Evolutionary conservation across 1,140 invertebrate genomes (phyloP), one percentile per base, ranked within the genome.

Genomic region (Lepidurus arcticus): DNA sequence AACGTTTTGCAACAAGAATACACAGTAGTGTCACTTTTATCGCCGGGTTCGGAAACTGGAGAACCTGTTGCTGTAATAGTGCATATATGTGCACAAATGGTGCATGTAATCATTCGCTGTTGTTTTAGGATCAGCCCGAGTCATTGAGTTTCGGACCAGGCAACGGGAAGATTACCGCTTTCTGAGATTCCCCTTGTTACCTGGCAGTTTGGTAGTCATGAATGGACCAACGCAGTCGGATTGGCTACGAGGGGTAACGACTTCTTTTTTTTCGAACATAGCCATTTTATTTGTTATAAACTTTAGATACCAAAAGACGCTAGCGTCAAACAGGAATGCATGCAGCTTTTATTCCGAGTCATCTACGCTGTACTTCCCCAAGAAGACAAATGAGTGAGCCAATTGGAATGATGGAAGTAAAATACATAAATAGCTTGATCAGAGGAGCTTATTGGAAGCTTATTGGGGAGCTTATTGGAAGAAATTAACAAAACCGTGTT

Each of bases 291-390:
- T 65, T n/a, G 7, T 9, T 65, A 65, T 5, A 34, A 7, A 13
- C 3, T 21, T n/a, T 21, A 65, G 53, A 65, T 65, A 65, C 53
- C 53, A 65, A 65, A 65, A 65, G 53, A 65, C n/a, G 53, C 53
- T 21, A 21, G 16, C 6, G 53, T 65, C 8, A 65, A 65, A 21
- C 53, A 65, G 21, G 53, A 65, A 65, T 65, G 16, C 53, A 65
- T 65, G 53, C 53, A 65, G 21, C 53, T 65, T 21, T 65, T 21
- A 65, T 65, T 65, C 53, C 53, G 53, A 13, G 53, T 65, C 21
- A 65, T 65, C 16, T 65, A 65, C 13, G 53, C 53, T 65, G 53
- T 65, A 21, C 53, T 65, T 4, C 53, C 53, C 13, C 53, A 65
- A 65, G 53, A 13, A 13, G 9, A 65, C 4, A 65, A 65, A 1